Percentiles rank a stretch among this genome's conserved stretches.
Conservation (phyloP, 2,113 vertebrate species). For the Ramphastos sulfuratus region DNA sequence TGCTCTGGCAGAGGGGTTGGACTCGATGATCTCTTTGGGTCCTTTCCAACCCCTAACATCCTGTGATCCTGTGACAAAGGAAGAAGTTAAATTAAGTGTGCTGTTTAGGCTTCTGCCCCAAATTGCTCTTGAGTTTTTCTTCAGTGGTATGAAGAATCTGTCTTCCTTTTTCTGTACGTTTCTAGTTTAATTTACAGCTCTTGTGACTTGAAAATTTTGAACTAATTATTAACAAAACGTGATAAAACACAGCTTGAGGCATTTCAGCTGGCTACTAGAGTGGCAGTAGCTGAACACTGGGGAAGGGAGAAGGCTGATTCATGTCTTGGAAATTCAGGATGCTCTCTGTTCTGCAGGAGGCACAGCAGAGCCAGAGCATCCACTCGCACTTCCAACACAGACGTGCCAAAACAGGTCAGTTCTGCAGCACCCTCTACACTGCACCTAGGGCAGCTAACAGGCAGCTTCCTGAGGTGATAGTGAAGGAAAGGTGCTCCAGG, state of each 20-base stretch:
- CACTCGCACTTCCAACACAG: constrained; percentile 72
- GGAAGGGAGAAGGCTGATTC: not conserved
- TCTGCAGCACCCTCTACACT: rapidly evolving
- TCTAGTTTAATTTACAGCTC: not conserved
- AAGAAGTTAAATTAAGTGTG: not conserved
- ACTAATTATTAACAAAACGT: not conserved
- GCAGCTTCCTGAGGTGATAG: rapidly evolving
- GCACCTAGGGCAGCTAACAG: not conserved
- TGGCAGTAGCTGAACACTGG: not conserved
- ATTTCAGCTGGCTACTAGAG: not conserved
- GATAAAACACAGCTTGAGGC: not conserved
- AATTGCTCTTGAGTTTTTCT: not conserved
- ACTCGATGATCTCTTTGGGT: too few species aligned
- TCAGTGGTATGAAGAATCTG: not conserved
- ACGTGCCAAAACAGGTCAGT: constrained; percentile 91
- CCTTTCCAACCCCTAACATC: too few species aligned
- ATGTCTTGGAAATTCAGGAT: not conserved
- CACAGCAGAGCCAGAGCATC: constrained; percentile 87
- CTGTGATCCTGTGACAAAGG: not conserved
- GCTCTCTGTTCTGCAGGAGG: constrained; percentile 81
- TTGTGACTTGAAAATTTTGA: not conserved
- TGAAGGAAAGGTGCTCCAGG: not conserved
- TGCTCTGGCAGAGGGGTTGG: too few species aligned
- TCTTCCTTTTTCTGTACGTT: not conserved
- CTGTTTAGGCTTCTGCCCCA: not conserved